A percentile compares a stretch with the other conserved stretches of the same genome.
Conservation (phyloP, 2,797 vertebrate genomes). For the Apogon hyalosoma region DNA sequence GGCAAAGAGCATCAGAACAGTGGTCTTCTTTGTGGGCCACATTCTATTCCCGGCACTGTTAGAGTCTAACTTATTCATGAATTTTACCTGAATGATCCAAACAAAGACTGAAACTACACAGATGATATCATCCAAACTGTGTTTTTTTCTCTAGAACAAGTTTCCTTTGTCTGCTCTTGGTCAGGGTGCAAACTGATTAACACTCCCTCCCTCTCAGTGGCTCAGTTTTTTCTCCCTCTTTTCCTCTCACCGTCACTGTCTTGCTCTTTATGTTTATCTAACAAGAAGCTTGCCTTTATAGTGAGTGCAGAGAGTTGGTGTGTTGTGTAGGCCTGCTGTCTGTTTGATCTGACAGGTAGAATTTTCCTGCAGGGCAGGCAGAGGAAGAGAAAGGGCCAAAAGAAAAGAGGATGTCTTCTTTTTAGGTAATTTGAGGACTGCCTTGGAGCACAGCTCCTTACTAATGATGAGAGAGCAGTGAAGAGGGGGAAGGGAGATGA, state of each 20-base stretch:
- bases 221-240: slow-evolving; percentile 11
- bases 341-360: slow-evolving; percentile 86
- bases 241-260: slow-evolving; percentile 29
- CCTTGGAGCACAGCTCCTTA: slow-evolving; percentile 74
- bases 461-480: slow-evolving; percentile 79
- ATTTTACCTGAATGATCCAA: slow-evolving; percentile 48
- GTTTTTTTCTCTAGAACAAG: slow-evolving; percentile 58
- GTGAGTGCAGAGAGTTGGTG: slow-evolving; percentile 26
- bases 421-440: slow-evolving; percentile 83
- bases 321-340: slow-evolving; percentile 67
- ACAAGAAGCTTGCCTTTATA: slow-evolving; percentile 21
- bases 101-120: slow-evolving; percentile 23
- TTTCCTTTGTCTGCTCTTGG: slow-evolving; percentile 65
- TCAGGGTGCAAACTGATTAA: slow-evolving; percentile 62
- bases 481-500: slow-evolving; percentile 15
- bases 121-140: slow-evolving; percentile 17
- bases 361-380: slow-evolving; percentile 80
- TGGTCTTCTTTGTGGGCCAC: slow-evolving; percentile 18
- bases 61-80: slow-evolving; percentile 33
- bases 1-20: neutral
- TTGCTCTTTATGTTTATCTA: slow-evolving; percentile 23
- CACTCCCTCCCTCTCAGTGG: slow-evolving; percentile 32
- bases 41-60: slow-evolving; percentile 25
- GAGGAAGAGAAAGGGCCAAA: slow-evolving; percentile 76
- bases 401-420: slow-evolving; percentile 83